Conservation (phyloP, 2,113 vertebrate species). For the Pan paniscus region DNA sequence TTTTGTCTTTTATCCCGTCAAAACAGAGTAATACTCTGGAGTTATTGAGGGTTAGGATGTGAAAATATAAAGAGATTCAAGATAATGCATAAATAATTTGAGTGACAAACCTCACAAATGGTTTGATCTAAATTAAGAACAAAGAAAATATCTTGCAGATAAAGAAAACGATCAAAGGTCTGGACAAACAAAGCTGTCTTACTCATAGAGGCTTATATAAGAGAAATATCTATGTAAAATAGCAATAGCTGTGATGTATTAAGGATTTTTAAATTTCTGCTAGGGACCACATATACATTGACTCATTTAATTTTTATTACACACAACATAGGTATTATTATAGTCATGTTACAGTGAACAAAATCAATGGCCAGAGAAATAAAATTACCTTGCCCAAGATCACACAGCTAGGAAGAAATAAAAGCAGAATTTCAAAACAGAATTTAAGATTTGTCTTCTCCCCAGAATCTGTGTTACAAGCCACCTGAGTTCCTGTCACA, state of each 20-base stretch:
- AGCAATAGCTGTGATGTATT: not conserved
- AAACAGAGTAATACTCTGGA: not conserved
- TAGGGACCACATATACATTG: not conserved
- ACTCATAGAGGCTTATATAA: not conserved
- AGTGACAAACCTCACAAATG: not conserved
- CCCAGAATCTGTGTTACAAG: not conserved
- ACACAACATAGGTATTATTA: not conserved
- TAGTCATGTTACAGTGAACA: not conserved
- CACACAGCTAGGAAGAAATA: not conserved
- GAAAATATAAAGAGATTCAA: not conserved
- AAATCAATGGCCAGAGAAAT: not conserved
- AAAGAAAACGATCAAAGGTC: constrained; percentile 21
- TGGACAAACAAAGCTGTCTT: not conserved
- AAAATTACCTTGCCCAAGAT: not conserved
- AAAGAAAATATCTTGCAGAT: not conserved
- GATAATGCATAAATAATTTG: not conserved
- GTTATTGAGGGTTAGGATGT: not conserved
- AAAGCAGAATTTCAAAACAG: not conserved
- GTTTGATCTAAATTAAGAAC: constrained; percentile 9
- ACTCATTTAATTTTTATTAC: constrained; percentile 17
- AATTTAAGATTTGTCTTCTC: not conserved
- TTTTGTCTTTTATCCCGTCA: not conserved
- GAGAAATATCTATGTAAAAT: not conserved
- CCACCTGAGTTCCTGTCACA: not conserved
- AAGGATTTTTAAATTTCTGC: not conserved